Evolutionary conservation across 2,888 invertebrate species (phyloP), one percentile per base, ranked within the genome.

Genomic region (Lampropteryx suffumata): DNA sequence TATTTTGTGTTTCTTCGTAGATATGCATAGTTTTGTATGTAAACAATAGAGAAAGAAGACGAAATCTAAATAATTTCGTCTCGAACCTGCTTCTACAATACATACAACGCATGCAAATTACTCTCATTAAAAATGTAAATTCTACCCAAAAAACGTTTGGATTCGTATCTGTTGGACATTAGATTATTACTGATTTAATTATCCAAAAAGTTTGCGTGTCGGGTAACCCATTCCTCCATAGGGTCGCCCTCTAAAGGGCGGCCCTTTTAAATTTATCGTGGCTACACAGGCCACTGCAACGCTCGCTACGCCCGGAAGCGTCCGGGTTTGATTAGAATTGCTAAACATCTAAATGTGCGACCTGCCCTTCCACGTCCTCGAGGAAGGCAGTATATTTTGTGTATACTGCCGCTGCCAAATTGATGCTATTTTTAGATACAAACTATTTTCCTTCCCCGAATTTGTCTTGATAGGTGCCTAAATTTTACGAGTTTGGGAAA

Each of bases 301-400:
- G 61, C 66, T 65, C 62, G 21, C 24, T 4, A 24, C 63, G 63
- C 58, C 54, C 61, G 60, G 57, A 57, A 61, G 44, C 55, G 28
- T 53, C 50, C 61, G 49, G 62, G 57, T 64, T 64, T 61, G 64
- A 79, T 79, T 79, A 78, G 79, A 73, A 77, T 79, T 77, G 73
- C 76, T 73, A 77, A 74, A 66, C 64, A 69, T 63, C 45, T 62
- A 59, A 43, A 46, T 44, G 42, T 62, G 63, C 59, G 62, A 65
- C 62, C 61, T 64, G 65, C 68, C 72, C 70, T 66, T 68, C 61
- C 57, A 51, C 57, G 60, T 66, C 50, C 61, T 60, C 60, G 30
- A 47, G 46, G 55, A 51, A 56, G 46, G 40, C 50, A 53, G 51
- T 65, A 55, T 64, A 60, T 54, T 57, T 35, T 59, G 43, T 45